Conservation (phyloP, 1,140 invertebrate species). For the Drosophila micromelanica region DNA sequence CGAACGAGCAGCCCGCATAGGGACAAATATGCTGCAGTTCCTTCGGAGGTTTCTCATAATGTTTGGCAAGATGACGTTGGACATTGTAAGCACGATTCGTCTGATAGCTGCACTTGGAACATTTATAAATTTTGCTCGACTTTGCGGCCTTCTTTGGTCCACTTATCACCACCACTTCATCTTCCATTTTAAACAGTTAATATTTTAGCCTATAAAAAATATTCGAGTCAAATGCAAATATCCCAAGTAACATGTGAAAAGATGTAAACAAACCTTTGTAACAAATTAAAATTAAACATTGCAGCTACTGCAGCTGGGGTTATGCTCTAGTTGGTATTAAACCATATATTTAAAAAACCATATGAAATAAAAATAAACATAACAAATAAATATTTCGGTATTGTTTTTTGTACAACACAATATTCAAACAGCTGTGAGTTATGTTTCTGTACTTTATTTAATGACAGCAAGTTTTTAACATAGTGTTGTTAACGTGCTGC, state of each 20-base stretch:
- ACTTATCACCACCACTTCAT: conserved; percentile 4
- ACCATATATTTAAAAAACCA: too few relatives aligned
- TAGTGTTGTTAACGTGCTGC: neutral
- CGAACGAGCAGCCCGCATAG: conserved; percentile 2
- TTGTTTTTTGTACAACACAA: neutral
- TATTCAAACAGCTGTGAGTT: neutral
- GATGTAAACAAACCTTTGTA: neutral
- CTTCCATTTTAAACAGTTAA: neutral
- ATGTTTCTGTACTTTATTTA: neutral
- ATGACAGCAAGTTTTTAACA: neutral
- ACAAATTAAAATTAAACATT: neutral
- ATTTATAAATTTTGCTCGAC: conserved; percentile 1
- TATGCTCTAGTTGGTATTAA: neutral
- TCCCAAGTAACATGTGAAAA: neutral
- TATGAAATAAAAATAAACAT: neutral
- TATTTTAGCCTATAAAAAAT: neutral
- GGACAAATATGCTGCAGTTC: conserved; percentile 16
- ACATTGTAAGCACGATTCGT: conserved; percentile 18
- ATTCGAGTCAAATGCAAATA: neutral
- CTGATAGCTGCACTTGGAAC: conserved; percentile 11
- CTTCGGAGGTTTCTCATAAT: conserved; percentile 28
- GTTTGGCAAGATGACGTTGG: conserved; percentile 11
- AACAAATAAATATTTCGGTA: neutral
- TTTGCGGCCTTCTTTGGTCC: neutral
- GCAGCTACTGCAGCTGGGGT: neutral